Percentiles rank a stretch among this genome's conserved stretches.
Evolutionary conservation across 1,140 invertebrate genomes (phyloP).

Genomic region (Kradibia gibbosae): DNA sequence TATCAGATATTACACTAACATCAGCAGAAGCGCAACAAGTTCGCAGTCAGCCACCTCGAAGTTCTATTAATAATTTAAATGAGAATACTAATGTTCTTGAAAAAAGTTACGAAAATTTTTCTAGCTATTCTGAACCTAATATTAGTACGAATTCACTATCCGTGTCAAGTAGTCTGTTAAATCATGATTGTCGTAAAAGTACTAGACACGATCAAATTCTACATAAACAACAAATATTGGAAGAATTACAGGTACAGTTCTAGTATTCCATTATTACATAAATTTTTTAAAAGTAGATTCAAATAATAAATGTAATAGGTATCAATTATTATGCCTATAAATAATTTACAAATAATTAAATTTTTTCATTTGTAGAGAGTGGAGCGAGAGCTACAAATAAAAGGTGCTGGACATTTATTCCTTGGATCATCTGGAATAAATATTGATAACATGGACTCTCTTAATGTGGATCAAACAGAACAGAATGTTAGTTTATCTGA

Average conservation of each 20-base stretch:
- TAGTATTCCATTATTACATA: neutral
- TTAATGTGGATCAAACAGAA: slow-evolving; percentile 11
- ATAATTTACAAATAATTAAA: neutral
- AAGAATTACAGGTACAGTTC: slow-evolving; percentile 79
- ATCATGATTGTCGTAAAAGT: slow-evolving; percentile 63
- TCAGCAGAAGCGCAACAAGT: slow-evolving; percentile 75
- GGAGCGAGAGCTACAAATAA: slow-evolving; percentile 82
- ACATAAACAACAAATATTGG: slow-evolving; percentile 84
- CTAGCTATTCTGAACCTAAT: slow-evolving; percentile 66
- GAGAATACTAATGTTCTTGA: slow-evolving; percentile 71
- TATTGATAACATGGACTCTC: slow-evolving; percentile 1
- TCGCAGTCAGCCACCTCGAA: slow-evolving; percentile 70
- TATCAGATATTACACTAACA: slow-evolving; percentile 71
- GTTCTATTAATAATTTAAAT: slow-evolving; percentile 60
- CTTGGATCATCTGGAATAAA: slow-evolving; percentile 57
- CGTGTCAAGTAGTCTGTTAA: slow-evolving; percentile 46
- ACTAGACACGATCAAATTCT: slow-evolving; percentile 78
- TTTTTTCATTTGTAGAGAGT: slow-evolving; percentile 75
- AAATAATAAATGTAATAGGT: neutral
- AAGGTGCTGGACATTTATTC: slow-evolving; percentile 73
- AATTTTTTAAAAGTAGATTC: too few relatives aligned
- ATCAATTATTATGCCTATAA: neutral
- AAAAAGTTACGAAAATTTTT: slow-evolving; percentile 67
- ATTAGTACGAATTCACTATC: slow-evolving; percentile 64
- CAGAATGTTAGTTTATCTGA: slow-evolving; percentile 18